These are phyloP conservation scores for Plemyria rubiginata DNA, from an alignment of 2,888 invertebrate genomes.

Conservation along the genomic window DNA sequence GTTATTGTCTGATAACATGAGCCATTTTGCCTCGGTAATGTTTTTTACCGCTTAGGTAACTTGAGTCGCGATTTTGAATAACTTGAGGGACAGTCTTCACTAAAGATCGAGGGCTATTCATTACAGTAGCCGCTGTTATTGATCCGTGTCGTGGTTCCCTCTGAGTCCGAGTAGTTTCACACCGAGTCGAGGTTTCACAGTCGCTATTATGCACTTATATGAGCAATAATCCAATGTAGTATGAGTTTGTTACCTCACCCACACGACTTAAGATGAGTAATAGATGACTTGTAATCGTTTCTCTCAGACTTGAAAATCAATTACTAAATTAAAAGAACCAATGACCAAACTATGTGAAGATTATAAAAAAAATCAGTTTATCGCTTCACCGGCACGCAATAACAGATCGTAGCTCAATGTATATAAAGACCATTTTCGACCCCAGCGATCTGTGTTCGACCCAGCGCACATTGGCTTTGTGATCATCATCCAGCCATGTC, in stretches of 20 bases:
- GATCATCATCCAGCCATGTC: constrained; percentile 33
- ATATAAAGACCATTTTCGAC: constrained; percentile 44
- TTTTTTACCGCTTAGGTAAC: too few relatives aligned
- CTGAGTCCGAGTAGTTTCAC: too few relatives aligned
- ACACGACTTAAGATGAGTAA: not conserved
- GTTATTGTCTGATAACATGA: not conserved
- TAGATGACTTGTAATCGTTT: too few relatives aligned
- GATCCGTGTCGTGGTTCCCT: not conserved
- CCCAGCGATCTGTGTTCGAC: constrained; percentile 29
- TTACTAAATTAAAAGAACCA: not conserved
- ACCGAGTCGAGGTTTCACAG: not conserved
- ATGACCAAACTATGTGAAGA: constrained; percentile 5
- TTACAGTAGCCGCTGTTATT: not conserved
- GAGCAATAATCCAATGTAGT: not conserved
- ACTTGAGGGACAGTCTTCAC: too few relatives aligned
- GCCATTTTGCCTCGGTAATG: not conserved
- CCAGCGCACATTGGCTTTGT: constrained; percentile 51
- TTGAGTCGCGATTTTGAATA: too few relatives aligned
- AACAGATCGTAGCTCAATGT: constrained; percentile 34
- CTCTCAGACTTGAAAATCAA: not conserved
- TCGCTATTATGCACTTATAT: not conserved
- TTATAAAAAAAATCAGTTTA: not conserved
- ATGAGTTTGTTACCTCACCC: not conserved
- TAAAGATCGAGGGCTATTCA: too few relatives aligned
- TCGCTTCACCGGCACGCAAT: constrained; percentile 21